Conservation (phyloP, 64 coral and sea anemone genomes). For the Montipora capricornis region DNA sequence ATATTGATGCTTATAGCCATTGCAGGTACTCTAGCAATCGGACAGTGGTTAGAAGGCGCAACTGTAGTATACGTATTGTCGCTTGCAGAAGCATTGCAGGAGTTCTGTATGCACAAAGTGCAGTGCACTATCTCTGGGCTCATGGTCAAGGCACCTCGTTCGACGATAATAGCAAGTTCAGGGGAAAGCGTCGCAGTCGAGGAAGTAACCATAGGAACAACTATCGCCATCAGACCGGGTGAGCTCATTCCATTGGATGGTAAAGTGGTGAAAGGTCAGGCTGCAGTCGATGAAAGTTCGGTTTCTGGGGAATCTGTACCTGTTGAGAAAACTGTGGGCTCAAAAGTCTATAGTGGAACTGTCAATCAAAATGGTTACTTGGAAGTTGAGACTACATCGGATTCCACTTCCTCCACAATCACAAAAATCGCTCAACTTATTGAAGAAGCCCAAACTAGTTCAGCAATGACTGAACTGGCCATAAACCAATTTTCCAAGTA, state of each 20-base stretch:
- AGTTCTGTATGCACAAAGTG: conserved; percentile 85
- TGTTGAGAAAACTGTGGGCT: conserved; percentile 83
- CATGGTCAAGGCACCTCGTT: conserved; percentile 88
- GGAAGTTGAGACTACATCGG: conserved; percentile 90
- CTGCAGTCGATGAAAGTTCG: conserved; percentile 93
- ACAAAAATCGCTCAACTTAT: conserved; percentile 85
- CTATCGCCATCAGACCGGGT: conserved; percentile 92
- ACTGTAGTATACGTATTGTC: conserved; percentile 95
- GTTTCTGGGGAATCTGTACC: conserved; percentile 91
- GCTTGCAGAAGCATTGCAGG: conserved; percentile 78
- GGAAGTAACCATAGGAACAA: conserved; percentile 78
- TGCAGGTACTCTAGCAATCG: conserved; percentile 79
- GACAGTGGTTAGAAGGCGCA: conserved; percentile 91
- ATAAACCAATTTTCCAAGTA: conserved; percentile 95
- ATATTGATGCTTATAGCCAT: conserved; percentile 90
- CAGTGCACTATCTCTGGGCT: conserved; percentile 93
- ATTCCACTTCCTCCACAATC: conserved; percentile 80
- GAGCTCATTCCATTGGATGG: conserved; percentile 96
- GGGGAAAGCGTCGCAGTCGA: conserved; percentile 83
- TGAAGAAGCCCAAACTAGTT: conserved; percentile 87
- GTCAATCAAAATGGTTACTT: conserved; percentile 98
- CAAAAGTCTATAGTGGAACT: conserved; percentile 87
- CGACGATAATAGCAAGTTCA: conserved; percentile 80
- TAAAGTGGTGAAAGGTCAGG: conserved; percentile 79
- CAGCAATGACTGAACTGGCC: conserved; percentile 79